phyloP scores from a whole-genome alignment of 2,797 vertebrate species.

The Cichlasoma orientale region DNA sequence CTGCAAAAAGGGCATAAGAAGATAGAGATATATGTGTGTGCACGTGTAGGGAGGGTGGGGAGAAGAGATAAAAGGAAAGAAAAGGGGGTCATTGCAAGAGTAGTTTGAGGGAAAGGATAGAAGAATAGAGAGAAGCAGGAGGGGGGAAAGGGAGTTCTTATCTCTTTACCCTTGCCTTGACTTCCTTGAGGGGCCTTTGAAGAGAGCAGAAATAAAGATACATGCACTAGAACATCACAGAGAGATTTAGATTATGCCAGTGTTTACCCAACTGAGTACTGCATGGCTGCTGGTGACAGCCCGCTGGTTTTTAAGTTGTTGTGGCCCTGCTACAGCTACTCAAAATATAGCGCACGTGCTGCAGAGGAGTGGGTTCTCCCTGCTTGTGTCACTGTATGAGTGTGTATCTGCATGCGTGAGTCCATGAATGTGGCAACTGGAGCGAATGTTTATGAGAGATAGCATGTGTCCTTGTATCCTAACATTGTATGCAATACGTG shows the following conservation, averaged over 20 bases:
- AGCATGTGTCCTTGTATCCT: slow-evolving; percentile 63
- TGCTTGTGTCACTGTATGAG: background rate
- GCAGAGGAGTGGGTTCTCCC: slow-evolving; percentile 45
- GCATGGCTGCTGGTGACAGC: slow-evolving; percentile 70
- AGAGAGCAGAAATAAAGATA: slow-evolving; percentile 65
- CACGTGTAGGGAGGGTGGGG: slow-evolving; percentile 7
- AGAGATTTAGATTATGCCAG: slow-evolving; percentile 74
- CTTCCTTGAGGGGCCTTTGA: slow-evolving; percentile 71
- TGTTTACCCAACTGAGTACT: slow-evolving; percentile 73
- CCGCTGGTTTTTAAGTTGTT: slow-evolving; percentile 70
- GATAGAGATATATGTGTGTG: slow-evolving; percentile 43
- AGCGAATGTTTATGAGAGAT: slow-evolving; percentile 64
- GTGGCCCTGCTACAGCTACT: slow-evolving; percentile 66
- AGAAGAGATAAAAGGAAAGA: slow-evolving; percentile 58
- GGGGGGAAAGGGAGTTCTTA: slow-evolving; percentile 49
- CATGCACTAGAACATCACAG: slow-evolving; percentile 68
- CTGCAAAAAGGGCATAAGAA: slow-evolving; percentile 67
- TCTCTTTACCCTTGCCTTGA: slow-evolving; percentile 78
- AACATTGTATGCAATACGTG: slow-evolving; percentile 47
- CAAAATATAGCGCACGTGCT: slow-evolving; percentile 61
- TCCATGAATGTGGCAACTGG: slow-evolving; percentile 30
- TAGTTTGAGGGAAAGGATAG: slow-evolving; percentile 66
- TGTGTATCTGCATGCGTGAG: slow-evolving; percentile 2
- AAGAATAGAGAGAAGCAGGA: slow-evolving; percentile 33
- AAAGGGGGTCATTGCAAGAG: slow-evolving; percentile 64